phyloP scores from a whole-genome alignment of 2,797 vertebrate species.

The Anableps anableps region DNA sequence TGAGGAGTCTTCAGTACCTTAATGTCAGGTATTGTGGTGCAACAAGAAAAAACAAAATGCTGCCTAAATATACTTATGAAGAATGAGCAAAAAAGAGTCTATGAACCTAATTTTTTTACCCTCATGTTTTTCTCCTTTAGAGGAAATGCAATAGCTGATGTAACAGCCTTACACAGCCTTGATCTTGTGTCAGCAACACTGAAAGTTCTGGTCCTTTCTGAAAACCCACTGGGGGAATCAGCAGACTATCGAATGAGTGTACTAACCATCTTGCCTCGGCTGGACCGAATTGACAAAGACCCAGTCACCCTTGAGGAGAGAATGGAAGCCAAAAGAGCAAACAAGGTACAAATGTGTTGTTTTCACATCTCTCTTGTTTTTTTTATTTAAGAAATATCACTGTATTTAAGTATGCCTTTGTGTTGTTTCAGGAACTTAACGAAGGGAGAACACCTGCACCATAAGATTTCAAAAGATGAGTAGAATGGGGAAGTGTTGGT shows the following conservation, averaged over 20 bases:
- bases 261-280: slow-evolving; percentile 78
- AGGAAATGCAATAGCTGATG: slow-evolving; percentile 81
- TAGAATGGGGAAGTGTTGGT: slow-evolving; percentile 47
- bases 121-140: slow-evolving; percentile 65
- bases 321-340: slow-evolving; percentile 73
- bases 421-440: slow-evolving; percentile 68
- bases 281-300: slow-evolving; percentile 91
- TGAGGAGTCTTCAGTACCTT: slow-evolving; percentile 91
- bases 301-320: slow-evolving; percentile 80
- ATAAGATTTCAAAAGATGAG: slow-evolving; percentile 33
- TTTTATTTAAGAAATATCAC: background rate
- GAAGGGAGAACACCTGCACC: slow-evolving; percentile 51
- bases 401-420: background rate
- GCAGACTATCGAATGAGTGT: slow-evolving; percentile 80
- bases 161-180: slow-evolving; percentile 78
- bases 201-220: slow-evolving; percentile 83
- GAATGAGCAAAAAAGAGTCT: background rate
- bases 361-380: background rate
- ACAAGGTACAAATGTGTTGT: slow-evolving; percentile 58
- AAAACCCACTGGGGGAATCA: slow-evolving; percentile 85
- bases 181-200: slow-evolving; percentile 80
- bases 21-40: slow-evolving; percentile 77
- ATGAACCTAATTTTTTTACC: background rate
- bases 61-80: background rate
- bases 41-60: background rate